A percentile compares a stretch with the other conserved stretches of the same genome.
phyloP scores from a whole-genome alignment of 2,113 vertebrate genomes.

The Cranoglanis bouderius region DNA sequence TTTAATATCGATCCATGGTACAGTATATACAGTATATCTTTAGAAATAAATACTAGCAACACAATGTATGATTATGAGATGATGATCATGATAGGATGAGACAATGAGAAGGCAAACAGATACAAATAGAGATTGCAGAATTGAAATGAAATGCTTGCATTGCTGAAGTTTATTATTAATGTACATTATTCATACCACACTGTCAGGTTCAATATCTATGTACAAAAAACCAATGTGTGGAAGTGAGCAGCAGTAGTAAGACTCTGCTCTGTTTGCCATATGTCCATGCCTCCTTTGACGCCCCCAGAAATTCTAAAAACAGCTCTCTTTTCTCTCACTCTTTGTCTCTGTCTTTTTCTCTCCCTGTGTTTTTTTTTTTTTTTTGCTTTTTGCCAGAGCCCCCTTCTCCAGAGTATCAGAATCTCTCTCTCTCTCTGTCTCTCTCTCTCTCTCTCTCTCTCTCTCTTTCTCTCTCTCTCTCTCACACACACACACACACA shows the following conservation, averaged over 20 bases:
- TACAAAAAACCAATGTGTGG: slow-evolving; percentile 29
- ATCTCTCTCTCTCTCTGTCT: slow-evolving; percentile 12
- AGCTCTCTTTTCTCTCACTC: slow-evolving; percentile 30
- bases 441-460: not conserved
- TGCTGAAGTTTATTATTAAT: slow-evolving; percentile 14
- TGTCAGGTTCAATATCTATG: slow-evolving; percentile 35
- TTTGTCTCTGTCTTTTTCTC: slow-evolving; percentile 20
- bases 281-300: slow-evolving; percentile 59
- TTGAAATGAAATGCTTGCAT: not conserved
- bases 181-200: slow-evolving; percentile 17
- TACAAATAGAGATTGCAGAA: not conserved
- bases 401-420: slow-evolving; percentile 30
- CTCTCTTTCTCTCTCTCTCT: not conserved
- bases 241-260: slow-evolving; percentile 52
- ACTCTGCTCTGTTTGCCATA: slow-evolving; percentile 64
- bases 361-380: slow-evolving; percentile 4
- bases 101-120: not conserved
- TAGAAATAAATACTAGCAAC: not conserved
- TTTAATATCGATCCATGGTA: not conserved
- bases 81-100: not conserved
- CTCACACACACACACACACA: not conserved
- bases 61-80: not conserved
- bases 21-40: not conserved
- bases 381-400: slow-evolving; percentile 20
- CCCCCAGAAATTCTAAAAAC: slow-evolving; percentile 73